Base-by-base conservation (phyloP, 1,140 invertebrate genomes). In the Euglossa dilemma region DNA sequence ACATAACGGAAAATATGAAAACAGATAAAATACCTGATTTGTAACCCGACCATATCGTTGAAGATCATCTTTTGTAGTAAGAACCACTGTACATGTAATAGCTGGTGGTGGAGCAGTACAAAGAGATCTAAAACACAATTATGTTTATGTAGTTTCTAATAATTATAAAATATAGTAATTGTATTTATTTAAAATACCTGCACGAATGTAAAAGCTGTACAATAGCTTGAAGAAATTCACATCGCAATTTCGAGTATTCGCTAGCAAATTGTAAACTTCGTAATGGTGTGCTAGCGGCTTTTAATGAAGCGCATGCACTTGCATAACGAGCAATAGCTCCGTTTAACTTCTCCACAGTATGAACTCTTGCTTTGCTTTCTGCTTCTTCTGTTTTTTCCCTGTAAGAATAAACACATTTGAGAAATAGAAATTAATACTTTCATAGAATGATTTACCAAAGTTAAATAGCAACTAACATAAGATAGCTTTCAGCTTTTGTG, bases 51-150 rank as follows among this genome's bases (percentile, higher is more conserved):
- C 97, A 94, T 97, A 98, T 87, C 97, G 95, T 84, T 97, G 96
- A 20, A 98, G 95, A 90, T 98, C 97, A 90, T 98, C 98, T 77
- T 97, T 95, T 14, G 96, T 97, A 25, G 95, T 96, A 76, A 96
- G 95, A 0, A 97, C 98, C 67, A 98, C 95, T 16, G 97, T 96
- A 2, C 96, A 96, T 1, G 98, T 98, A 83, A 99, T 98, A 6
- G 98, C 98, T 6, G 98, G 98, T 50, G 98, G 98, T 43, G 98
- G 98, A 70, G 98, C 97, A 79, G 98, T 98, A 88, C 97, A 97
- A 47, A 99, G 95, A 61, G 97, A 97, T 90, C 97, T 93, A 73
- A 73, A 87, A 79, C 12, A 74, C 8, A 61, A 28, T 78, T n/a
- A 47, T 71, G 28, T 20, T 61, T 84, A 63, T 56, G 16, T 50